These are phyloP conservation scores for Austrofundulus limnaeus DNA, from an alignment of 2,113 vertebrate genomes.

Conservation along the genomic window DNA sequence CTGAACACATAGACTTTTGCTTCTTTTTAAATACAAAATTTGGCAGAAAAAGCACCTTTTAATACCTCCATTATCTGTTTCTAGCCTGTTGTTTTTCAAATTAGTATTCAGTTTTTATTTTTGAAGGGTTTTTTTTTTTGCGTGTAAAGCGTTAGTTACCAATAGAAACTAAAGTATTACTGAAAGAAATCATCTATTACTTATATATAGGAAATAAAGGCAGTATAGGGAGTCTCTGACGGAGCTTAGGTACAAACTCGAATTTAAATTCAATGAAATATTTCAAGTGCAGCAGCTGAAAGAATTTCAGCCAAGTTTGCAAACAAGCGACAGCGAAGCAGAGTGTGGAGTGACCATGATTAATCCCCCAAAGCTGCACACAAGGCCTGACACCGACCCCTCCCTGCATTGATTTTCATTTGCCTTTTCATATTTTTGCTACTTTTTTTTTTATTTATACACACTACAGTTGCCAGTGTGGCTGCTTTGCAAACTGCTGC, in stretches of 20 bases:
- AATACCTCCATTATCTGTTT: not conserved
- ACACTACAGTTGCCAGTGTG: not conserved
- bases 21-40: not conserved
- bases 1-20: constrained; percentile 14
- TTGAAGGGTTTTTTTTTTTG: no score
- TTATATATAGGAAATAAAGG: no score
- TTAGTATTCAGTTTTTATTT: not conserved
- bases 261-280: constrained; percentile 12
- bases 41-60: not conserved
- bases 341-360: constrained; percentile 6
- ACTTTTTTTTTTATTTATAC: not conserved
- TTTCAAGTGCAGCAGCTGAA: not conserved
- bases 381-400: constrained; percentile 1
- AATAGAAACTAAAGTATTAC: no score
- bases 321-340: constrained; percentile 11
- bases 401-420: not conserved
- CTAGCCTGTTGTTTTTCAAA: not conserved
- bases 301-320: not conserved
- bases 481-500: not conserved
- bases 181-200: no score
- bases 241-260: not conserved
- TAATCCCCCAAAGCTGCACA: constrained; percentile 12
- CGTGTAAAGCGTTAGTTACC: no score
- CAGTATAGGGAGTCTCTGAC: not conserved
- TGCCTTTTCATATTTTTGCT: not conserved